These are phyloP conservation scores for Portevinia maculata DNA, from an alignment of 2,888 invertebrate species.

Conservation along the genomic window DNA sequence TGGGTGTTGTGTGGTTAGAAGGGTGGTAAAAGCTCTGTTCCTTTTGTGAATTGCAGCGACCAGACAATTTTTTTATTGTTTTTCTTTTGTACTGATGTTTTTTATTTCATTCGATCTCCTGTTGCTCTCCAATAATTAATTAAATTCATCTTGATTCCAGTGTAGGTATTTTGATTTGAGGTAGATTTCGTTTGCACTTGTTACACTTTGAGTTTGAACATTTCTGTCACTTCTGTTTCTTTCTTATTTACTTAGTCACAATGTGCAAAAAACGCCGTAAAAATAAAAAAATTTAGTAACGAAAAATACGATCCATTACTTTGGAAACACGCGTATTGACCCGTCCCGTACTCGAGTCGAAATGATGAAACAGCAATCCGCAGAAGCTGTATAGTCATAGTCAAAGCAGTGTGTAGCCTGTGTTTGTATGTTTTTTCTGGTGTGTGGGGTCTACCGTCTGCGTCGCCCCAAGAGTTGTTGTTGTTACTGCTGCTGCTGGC, in stretches of 20 bases:
- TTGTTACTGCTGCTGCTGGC: slow-evolving; percentile 20
- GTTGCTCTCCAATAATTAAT: slow-evolving; percentile 64
- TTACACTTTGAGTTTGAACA: slow-evolving; percentile 43
- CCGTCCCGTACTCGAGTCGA: slow-evolving; percentile 78
- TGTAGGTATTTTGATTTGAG: slow-evolving; percentile 42
- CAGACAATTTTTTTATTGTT: slow-evolving; percentile 63
- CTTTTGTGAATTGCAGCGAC: slow-evolving; percentile 59
- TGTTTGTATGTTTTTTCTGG: slow-evolving; percentile 36
- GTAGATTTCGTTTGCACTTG: slow-evolving; percentile 63
- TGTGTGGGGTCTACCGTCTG: slow-evolving; percentile 60
- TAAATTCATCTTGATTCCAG: not conserved
- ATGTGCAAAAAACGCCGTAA: slow-evolving; percentile 14
- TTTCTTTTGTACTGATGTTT: slow-evolving; percentile 23
- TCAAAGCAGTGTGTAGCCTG: slow-evolving; percentile 25
- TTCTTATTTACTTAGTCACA: slow-evolving; percentile 11
- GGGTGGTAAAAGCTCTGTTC: slow-evolving; percentile 51
- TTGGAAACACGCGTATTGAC: slow-evolving; percentile 76
- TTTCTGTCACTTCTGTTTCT: slow-evolving; percentile 23
- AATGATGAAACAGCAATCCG: slow-evolving; percentile 76
- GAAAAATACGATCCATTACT: slow-evolving; percentile 51
- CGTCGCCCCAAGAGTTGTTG: slow-evolving; percentile 60
- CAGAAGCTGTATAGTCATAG: slow-evolving; percentile 69
- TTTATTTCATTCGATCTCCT: slow-evolving; percentile 40
- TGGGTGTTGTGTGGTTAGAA: slow-evolving; percentile 57
- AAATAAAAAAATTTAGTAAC: slow-evolving; percentile 18